Evolutionary conservation across 1,140 invertebrate species (phyloP).

Genomic region (Drosophila erecta): DNA sequence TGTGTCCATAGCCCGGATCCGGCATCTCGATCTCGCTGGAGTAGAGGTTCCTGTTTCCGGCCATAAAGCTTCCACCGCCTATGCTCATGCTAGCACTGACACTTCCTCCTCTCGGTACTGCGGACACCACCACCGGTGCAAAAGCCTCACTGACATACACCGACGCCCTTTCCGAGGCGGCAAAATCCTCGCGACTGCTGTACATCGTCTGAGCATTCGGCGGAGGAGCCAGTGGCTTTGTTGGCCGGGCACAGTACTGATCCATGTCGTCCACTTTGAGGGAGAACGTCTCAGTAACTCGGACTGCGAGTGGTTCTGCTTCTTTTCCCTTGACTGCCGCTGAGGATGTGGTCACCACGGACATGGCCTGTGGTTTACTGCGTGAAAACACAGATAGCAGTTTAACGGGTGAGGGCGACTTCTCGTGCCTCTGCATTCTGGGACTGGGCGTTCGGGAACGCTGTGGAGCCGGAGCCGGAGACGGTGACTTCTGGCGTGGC

Average conservation of each 20-base stretch:
- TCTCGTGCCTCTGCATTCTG: slow-evolving; percentile 49
- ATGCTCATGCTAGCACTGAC: slow-evolving; percentile 21
- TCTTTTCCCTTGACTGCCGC: slow-evolving; percentile 63
- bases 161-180: slow-evolving; percentile 57
- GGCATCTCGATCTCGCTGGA: slow-evolving; percentile 73
- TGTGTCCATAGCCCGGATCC: slow-evolving; percentile 20
- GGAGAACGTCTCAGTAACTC: slow-evolving; percentile 78
- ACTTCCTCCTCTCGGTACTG: slow-evolving; percentile 50
- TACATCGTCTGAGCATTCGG: slow-evolving; percentile 64
- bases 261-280: slow-evolving; percentile 83
- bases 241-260: slow-evolving; percentile 67
- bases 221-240: slow-evolving; percentile 52
- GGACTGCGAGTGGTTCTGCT: slow-evolving; percentile 66
- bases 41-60: slow-evolving; percentile 70
- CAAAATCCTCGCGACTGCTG: slow-evolving; percentile 77
- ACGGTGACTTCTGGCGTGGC: slow-evolving; percentile 50
- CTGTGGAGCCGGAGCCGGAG: slow-evolving; percentile 45
- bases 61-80: slow-evolving; percentile 60
- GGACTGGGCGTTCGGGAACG: slow-evolving; percentile 52
- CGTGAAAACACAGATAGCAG: slow-evolving; percentile 62
- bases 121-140: slow-evolving; percentile 68
- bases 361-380: slow-evolving; percentile 59
- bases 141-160: slow-evolving; percentile 71
- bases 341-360: slow-evolving; percentile 52
- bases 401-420: slow-evolving; percentile 64